Evolutionary conservation across 2,888 invertebrate genomes (phyloP).

Genomic region (Spisula solida): DNA sequence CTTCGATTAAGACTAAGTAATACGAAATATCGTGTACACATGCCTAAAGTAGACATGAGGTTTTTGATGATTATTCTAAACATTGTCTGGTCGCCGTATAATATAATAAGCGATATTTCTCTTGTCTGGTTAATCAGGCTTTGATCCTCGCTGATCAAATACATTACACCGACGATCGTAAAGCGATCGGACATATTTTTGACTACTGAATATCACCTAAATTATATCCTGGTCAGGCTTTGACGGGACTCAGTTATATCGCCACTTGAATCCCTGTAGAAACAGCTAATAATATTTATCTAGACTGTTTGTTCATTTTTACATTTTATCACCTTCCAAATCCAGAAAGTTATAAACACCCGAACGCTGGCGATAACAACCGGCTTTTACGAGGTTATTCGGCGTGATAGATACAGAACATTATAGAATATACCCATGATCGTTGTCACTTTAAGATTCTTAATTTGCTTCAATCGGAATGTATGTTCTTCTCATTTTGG

Average conservation of each 20-base stretch:
- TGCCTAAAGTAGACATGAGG: background rate
- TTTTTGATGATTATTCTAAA: background rate
- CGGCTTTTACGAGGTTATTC: constrained; percentile 6
- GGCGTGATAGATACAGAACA: too few relatives aligned
- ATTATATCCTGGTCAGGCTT: background rate
- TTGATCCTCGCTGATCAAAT: background rate
- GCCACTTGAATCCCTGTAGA: constrained; percentile 21
- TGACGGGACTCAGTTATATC: background rate
- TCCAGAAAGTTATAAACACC: constrained; percentile 51
- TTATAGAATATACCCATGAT: too few relatives aligned
- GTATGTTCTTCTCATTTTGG: too few relatives aligned
- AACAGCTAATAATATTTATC: constrained; percentile 47
- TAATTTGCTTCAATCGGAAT: too few relatives aligned
- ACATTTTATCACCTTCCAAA: constrained; percentile 53
- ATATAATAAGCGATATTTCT: background rate
- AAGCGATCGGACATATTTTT: background rate
- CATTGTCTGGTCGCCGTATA: background rate
- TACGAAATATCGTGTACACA: background rate
- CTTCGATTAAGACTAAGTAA: background rate
- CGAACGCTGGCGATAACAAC: constrained; percentile 24
- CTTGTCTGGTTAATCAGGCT: background rate
- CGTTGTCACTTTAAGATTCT: too few relatives aligned
- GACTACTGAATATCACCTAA: background rate
- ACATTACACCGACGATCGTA: background rate
- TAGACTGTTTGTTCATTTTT: constrained; percentile 43